Percentiles rank a stretch among this genome's conserved stretches.
phyloP scores from a whole-genome alignment of 2,888 invertebrate species.

The Stenotaenia linearis region DNA sequence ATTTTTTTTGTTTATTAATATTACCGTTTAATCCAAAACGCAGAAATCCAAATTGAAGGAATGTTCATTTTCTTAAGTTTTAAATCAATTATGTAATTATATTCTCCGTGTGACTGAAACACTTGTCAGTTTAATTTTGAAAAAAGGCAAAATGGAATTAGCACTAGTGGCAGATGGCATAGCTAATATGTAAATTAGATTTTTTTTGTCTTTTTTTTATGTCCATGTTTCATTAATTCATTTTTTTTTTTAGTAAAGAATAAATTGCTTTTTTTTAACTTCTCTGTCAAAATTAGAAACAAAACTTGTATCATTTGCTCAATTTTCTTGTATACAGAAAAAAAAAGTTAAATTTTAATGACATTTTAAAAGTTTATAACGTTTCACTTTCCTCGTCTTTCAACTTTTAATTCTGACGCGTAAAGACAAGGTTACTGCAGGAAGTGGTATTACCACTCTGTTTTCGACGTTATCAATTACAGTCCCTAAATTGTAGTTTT shows the following conservation, averaged over 20 bases:
- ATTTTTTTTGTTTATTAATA: background rate
- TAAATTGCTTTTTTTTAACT: background rate
- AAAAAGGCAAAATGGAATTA: background rate
- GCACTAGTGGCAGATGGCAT: conserved; percentile 8
- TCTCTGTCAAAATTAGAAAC: background rate
- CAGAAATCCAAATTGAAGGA: background rate
- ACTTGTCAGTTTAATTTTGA: background rate
- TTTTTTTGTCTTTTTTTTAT: background rate
- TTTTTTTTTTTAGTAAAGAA: background rate
- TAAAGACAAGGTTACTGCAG: background rate
- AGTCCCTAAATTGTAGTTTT: background rate
- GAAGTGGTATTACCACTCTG: background rate
- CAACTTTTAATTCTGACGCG: background rate
- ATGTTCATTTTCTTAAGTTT: background rate
- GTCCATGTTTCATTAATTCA: too few relatives aligned
- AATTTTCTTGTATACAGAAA: background rate
- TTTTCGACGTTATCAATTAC: background rate
- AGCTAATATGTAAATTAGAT: conserved; percentile 13
- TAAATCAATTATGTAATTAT: conserved; percentile 12
- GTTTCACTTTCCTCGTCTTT: background rate
- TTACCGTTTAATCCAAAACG: background rate
- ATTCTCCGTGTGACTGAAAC: conserved; percentile 6
- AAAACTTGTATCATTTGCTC: background rate
- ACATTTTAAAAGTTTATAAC: too few relatives aligned
- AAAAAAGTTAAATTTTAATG: too few relatives aligned